phyloP scores from a whole-genome alignment of 2,888 invertebrate species.

The Myopa tessellatipennis region DNA sequence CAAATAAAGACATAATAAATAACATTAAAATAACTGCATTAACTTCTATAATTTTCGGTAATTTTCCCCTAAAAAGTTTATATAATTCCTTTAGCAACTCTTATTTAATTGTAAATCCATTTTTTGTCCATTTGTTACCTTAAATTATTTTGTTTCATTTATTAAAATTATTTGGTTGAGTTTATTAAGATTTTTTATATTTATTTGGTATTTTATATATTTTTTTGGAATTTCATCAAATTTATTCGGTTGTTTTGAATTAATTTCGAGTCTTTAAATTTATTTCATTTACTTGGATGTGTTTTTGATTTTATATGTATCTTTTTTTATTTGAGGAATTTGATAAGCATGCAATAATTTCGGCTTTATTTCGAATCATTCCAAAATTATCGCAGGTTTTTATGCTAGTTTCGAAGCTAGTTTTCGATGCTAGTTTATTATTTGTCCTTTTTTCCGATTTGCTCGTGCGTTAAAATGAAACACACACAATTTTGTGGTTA shows the following conservation, averaged over 20 bases:
- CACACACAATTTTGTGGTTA: constrained; percentile 33
- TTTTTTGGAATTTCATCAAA: background rate
- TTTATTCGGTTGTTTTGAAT: background rate
- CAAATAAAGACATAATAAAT: background rate
- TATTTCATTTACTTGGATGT: background rate
- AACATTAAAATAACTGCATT: constrained; percentile 1
- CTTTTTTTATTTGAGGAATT: constrained; percentile 66
- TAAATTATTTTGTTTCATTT: background rate
- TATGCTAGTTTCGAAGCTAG: background rate
- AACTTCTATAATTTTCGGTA: background rate
- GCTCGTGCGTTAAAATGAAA: too few relatives aligned
- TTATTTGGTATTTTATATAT: background rate
- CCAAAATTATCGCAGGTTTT: background rate
- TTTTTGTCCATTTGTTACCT: background rate
- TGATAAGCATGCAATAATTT: constrained; percentile 65
- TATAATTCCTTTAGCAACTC: background rate
- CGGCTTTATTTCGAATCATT: constrained; percentile 26
- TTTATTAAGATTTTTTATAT: constrained; percentile 22
- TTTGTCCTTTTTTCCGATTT: background rate
- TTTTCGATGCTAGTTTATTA: background rate
- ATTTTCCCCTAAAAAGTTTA: background rate
- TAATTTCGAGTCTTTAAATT: constrained; percentile 34
- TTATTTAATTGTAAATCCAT: background rate
- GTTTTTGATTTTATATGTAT: background rate
- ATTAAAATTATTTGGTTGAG: background rate